These are phyloP conservation scores for Lethrus apterus DNA, from an alignment of 1,140 invertebrate species.

Conservation along the genomic window DNA sequence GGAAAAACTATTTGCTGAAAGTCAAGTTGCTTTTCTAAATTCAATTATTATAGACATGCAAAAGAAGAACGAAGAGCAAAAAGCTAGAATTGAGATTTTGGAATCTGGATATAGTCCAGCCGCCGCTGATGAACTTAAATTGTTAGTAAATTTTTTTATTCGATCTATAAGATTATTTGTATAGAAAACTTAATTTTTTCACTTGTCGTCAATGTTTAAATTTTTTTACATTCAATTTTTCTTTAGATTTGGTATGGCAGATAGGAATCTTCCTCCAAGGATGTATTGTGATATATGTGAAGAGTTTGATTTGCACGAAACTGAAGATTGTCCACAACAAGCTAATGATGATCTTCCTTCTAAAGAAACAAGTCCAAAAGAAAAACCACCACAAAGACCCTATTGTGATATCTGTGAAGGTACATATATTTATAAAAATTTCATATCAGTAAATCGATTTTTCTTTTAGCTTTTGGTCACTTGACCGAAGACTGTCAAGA, in stretches of 20 bases:
- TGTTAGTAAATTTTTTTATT: conserved; percentile 43
- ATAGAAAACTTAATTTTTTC: no score
- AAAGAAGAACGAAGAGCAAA: conserved; percentile 78
- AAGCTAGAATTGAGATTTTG: conserved; percentile 68
- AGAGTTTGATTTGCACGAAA: conserved; percentile 92
- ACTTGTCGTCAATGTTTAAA: no score
- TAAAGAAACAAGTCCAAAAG: conserved; percentile 39
- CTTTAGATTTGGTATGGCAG: conserved; percentile 14
- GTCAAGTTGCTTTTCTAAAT: conserved; percentile 87
- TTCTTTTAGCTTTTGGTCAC: conserved; percentile 37
- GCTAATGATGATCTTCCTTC: conserved; percentile 50
- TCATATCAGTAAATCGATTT: conserved; percentile 5
- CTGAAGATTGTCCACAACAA: conserved; percentile 91
- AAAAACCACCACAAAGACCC: conserved; percentile 55
- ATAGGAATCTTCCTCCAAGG: conserved; percentile 57
- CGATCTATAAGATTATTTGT: no score
- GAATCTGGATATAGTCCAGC: conserved; percentile 55
- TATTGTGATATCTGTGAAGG: conserved; percentile 93
- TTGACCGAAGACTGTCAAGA: conserved; percentile 34
- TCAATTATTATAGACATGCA: conserved; percentile 95
- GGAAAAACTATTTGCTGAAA: conserved; percentile 57
- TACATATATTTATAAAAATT: conserved; percentile 45
- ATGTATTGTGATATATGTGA: conserved; percentile 98
- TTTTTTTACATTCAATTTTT: not conserved
- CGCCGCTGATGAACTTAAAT: conserved; percentile 52